These are phyloP conservation scores for Sarcophaga variegata DNA, from an alignment of 2,888 invertebrate genomes.

Conservation along the genomic window DNA sequence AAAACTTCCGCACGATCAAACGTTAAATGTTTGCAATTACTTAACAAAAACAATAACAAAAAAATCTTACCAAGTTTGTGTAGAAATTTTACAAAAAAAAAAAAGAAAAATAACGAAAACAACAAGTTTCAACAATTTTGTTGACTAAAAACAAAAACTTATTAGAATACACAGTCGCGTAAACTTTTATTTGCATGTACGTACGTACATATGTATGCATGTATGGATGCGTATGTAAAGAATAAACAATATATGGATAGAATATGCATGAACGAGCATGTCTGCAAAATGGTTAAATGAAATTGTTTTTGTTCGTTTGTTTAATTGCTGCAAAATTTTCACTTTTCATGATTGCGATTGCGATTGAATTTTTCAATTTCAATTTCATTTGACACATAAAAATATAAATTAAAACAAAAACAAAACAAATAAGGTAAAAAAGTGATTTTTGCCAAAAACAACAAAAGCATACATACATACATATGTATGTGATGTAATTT, in stretches of 20 bases:
- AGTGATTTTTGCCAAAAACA: slow-evolving; percentile 52
- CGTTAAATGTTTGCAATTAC: slow-evolving; percentile 28
- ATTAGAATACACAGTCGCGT: no score
- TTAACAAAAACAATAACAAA: slow-evolving; percentile 15
- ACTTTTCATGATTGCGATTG: slow-evolving; percentile 23
- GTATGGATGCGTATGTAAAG: not conserved
- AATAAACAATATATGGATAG: not conserved
- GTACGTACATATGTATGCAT: not conserved
- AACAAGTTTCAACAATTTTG: slow-evolving; percentile 1
- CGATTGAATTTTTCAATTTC: slow-evolving; percentile 55
- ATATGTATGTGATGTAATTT: slow-evolving; percentile 58
- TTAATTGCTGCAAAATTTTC: slow-evolving; percentile 12
- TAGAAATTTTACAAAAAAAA: slow-evolving; percentile 19
- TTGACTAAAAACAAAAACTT: no score
- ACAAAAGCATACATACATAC: not conserved
- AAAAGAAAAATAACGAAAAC: not conserved
- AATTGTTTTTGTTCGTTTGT: not conserved
- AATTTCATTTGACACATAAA: slow-evolving; percentile 54
- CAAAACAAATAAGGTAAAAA: slow-evolving; percentile 12
- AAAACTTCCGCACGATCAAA: slow-evolving; percentile 63
- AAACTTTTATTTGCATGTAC: no score
- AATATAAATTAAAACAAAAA: slow-evolving; percentile 22
- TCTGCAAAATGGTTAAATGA: not conserved
- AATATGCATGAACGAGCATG: not conserved
- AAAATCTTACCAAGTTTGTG: slow-evolving; percentile 20